Evolutionary conservation across 2,888 invertebrate species (phyloP).

Genomic region (Nebria salina): DNA sequence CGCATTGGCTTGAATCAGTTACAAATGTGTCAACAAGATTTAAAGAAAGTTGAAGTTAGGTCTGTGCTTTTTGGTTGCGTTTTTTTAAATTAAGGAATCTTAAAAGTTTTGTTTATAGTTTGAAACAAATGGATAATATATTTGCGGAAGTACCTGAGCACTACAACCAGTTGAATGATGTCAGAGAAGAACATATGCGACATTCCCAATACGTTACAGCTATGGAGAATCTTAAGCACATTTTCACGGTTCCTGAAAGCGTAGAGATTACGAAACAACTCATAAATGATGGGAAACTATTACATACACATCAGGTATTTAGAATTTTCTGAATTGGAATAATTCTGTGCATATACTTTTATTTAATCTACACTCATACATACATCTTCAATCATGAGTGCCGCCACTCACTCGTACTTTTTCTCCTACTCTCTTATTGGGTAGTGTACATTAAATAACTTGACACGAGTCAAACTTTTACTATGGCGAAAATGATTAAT

Average conservation of each 20-base stretch:
- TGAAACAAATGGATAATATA: slow-evolving; percentile 79
- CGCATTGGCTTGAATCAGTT: slow-evolving; percentile 91
- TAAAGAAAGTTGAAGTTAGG: slow-evolving; percentile 74
- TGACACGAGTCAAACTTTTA: too few relatives aligned
- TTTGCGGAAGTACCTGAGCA: slow-evolving; percentile 82
- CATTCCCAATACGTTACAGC: slow-evolving; percentile 98
- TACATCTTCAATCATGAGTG: too few relatives aligned
- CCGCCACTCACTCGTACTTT: too few relatives aligned
- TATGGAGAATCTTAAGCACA: slow-evolving; percentile 97
- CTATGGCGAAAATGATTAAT: too few relatives aligned
- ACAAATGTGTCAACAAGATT: slow-evolving; percentile 85
- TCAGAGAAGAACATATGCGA: slow-evolving; percentile 91
- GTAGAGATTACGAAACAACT: slow-evolving; percentile 93
- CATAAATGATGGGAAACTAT: slow-evolving; percentile 93
- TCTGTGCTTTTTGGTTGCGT: slow-evolving; percentile 54
- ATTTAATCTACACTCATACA: not conserved
- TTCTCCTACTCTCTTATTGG: too few relatives aligned
- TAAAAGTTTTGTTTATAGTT: slow-evolving; percentile 62
- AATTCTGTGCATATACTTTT: slow-evolving; percentile 10
- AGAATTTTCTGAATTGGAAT: not conserved
- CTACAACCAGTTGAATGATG: slow-evolving; percentile 81
- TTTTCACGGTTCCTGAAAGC: slow-evolving; percentile 96
- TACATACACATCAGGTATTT: slow-evolving; percentile 88
- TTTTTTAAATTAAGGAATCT: slow-evolving; percentile 15
- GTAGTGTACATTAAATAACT: too few relatives aligned